Percentiles rank a stretch among this genome's conserved stretches.
These are phyloP conservation scores for Labeo catla DNA, from an alignment of 2,113 vertebrate genomes.

Conservation along the genomic window DNA sequence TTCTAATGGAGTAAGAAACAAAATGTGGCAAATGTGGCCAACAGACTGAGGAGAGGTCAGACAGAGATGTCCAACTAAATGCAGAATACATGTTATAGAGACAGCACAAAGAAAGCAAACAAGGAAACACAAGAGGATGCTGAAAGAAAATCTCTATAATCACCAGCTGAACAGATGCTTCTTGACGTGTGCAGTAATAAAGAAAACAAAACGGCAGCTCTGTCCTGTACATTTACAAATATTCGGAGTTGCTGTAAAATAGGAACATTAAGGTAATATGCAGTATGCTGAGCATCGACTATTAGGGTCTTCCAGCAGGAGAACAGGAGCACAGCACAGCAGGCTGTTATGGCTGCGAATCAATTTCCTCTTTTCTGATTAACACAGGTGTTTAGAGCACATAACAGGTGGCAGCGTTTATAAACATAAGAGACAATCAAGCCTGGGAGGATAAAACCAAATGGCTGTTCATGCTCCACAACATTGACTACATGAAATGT, in stretches of 20 bases:
- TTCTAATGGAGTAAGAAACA: slow-evolving; percentile 44
- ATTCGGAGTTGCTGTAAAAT: not conserved
- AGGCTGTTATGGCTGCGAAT: slow-evolving; percentile 63
- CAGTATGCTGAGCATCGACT: slow-evolving; percentile 40
- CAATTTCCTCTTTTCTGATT: slow-evolving; percentile 66
- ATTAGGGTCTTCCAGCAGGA: slow-evolving; percentile 29
- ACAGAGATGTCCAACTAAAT: slow-evolving; percentile 18
- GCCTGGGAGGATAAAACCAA: slow-evolving; percentile 72
- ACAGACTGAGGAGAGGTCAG: slow-evolving; percentile 18
- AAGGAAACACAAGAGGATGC: not conserved
- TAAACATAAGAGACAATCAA: slow-evolving; percentile 73
- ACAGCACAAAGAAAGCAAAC: not conserved
- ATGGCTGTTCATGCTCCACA: slow-evolving; percentile 64
- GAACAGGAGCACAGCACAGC: slow-evolving; percentile 38
- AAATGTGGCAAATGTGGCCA: slow-evolving; percentile 2
- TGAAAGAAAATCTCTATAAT: slow-evolving; percentile 22
- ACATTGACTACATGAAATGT: slow-evolving; percentile 57
- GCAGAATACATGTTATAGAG: not conserved
- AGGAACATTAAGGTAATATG: slow-evolving; percentile 22
- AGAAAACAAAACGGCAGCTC: not conserved
- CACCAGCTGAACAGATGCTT: not conserved
- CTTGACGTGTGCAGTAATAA: not conserved
- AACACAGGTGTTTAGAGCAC: slow-evolving; percentile 64
- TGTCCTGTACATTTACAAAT: not conserved
- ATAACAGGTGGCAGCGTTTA: slow-evolving; percentile 67